Conservation (phyloP, 2,113 vertebrate genomes). For the Isichthys henryi region DNA sequence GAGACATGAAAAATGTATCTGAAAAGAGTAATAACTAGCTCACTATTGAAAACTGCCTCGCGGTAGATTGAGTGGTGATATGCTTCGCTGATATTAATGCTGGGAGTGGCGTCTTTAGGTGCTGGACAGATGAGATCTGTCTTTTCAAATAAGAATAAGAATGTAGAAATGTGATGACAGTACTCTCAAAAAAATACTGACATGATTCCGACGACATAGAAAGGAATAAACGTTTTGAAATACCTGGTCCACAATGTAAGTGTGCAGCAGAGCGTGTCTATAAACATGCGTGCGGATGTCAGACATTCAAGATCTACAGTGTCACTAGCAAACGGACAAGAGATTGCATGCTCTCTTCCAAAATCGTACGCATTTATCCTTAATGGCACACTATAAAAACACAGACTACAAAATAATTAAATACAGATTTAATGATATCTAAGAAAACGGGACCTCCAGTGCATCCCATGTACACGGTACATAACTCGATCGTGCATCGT, state of each 20-base stretch:
- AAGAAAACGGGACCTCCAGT: not conserved
- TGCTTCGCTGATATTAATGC: not conserved
- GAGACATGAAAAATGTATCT: not conserved
- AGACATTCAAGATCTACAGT: not conserved
- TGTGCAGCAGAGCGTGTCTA: not conserved
- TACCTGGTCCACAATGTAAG: not conserved
- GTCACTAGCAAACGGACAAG: not conserved
- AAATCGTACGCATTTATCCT: not conserved
- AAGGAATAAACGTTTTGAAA: not conserved
- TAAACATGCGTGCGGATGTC: not conserved
- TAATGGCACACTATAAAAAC: not conserved
- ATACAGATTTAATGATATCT: not conserved
- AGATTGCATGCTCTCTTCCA: not conserved
- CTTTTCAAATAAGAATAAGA: not conserved
- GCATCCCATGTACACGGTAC: not conserved
- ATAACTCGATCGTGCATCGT: not conserved
- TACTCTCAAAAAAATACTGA: not conserved
- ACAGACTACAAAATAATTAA: not conserved
- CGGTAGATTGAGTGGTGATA: not conserved
- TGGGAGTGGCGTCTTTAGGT: not conserved
- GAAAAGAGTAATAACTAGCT: not conserved
- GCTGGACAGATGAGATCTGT: not conserved
- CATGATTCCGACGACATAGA: not conserved
- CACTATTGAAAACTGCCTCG: not conserved
- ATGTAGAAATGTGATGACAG: not conserved